Conservation (phyloP, 2,797 vertebrate species). For the Pipistrellus kuhlii region DNA sequence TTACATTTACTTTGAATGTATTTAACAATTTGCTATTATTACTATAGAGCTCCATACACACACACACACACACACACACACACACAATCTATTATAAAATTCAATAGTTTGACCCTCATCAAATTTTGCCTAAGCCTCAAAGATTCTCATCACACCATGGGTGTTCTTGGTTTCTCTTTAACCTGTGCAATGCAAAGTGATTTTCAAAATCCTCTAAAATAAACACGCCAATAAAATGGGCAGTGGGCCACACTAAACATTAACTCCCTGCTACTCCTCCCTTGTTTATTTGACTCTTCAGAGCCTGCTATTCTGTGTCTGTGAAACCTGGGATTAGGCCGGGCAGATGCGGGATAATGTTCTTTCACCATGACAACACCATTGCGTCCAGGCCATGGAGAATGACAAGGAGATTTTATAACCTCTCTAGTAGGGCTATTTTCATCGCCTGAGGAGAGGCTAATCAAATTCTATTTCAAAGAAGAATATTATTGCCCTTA, state of each 20-base stretch:
- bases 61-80: background rate
- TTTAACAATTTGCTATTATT: slow-evolving; percentile 1
- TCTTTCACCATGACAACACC: slow-evolving; percentile 67
- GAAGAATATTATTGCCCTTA: slow-evolving; percentile 39
- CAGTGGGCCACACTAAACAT: background rate
- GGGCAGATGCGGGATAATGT: slow-evolving; percentile 47
- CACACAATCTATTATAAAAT: slow-evolving; percentile 15
- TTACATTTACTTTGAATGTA: background rate
- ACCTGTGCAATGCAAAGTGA: background rate
- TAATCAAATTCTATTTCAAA: slow-evolving; percentile 70
- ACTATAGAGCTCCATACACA: background rate
- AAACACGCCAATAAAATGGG: slow-evolving; percentile 21
- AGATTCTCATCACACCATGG: background rate
- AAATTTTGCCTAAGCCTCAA: slow-evolving; percentile 34
- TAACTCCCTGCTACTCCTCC: background rate
- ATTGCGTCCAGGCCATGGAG: background rate
- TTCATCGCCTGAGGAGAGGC: background rate
- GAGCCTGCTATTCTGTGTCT: slow-evolving; percentile 12
- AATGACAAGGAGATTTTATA: slow-evolving; percentile 42
- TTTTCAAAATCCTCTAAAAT: slow-evolving; percentile 61
- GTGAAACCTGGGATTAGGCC: slow-evolving; percentile 55
- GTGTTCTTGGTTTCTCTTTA: slow-evolving; percentile 43
- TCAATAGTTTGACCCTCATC: background rate
- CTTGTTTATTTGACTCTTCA: slow-evolving; percentile 60
- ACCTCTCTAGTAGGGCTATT: slow-evolving; percentile 18